These are phyloP conservation scores for Lasiurus cinereus DNA, from an alignment of 2,113 vertebrate species.

Conservation along the genomic window DNA sequence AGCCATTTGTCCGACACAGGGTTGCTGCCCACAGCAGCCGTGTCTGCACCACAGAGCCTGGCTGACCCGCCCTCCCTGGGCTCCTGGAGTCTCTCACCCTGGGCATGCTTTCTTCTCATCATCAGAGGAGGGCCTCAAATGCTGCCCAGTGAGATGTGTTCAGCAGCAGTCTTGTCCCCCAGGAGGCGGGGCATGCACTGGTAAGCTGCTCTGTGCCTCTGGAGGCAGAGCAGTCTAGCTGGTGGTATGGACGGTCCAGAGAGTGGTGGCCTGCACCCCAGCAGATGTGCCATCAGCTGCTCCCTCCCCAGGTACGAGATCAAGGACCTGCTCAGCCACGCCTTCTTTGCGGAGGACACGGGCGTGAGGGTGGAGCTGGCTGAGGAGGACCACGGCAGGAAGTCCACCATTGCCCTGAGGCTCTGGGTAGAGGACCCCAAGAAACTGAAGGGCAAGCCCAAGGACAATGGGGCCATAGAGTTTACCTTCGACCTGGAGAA, in stretches of 20 bases:
- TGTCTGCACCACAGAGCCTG: neutral
- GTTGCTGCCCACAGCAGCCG: neutral
- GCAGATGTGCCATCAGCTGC: neutral
- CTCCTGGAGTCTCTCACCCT: neutral
- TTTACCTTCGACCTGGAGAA: slow-evolving; percentile 97
- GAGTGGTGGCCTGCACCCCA: neutral
- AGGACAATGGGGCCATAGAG: slow-evolving; percentile 98
- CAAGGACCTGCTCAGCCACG: slow-evolving; percentile 98
- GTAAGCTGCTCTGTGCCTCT: neutral
- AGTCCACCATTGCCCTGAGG: slow-evolving; percentile 96
- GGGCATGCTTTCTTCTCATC: neutral
- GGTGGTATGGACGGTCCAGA: neutral
- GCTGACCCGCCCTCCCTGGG: no score
- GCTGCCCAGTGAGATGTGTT: neutral
- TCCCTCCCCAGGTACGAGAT: slow-evolving; percentile 94
- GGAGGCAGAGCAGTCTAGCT: no score
- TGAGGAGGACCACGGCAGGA: slow-evolving; percentile 97
- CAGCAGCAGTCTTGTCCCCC: no score
- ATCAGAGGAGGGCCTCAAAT: neutral
- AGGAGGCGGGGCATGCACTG: neutral
- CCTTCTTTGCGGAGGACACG: slow-evolving; percentile 99
- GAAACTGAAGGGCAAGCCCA: slow-evolving; percentile 99
- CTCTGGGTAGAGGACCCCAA: slow-evolving; percentile 99
- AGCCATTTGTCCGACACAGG: neutral
- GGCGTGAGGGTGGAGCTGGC: slow-evolving; percentile 98